Conservation (phyloP, 2,888 invertebrate genomes). For the Trichacis sp. region DNA sequence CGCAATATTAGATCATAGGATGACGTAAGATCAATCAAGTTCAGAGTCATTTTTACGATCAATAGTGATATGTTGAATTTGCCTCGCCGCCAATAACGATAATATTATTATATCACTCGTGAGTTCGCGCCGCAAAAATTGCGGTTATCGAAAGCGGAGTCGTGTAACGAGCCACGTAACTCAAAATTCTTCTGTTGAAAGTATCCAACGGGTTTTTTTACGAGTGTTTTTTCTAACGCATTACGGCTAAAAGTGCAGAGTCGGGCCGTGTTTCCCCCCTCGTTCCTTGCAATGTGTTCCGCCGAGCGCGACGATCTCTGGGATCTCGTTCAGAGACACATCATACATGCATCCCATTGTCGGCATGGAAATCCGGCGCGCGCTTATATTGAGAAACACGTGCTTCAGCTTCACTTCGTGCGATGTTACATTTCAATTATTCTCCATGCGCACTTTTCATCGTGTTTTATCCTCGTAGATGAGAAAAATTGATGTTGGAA, state of each 20-base stretch:
- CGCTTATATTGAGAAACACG: constrained; percentile 25
- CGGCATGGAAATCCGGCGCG: constrained; percentile 37
- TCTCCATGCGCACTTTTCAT: too few species aligned
- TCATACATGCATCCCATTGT: constrained; percentile 35
- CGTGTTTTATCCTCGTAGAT: too few species aligned
- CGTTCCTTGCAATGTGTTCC: constrained; percentile 28
- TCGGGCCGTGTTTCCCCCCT: constrained; percentile 31
- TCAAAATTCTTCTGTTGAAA: constrained; percentile 23
- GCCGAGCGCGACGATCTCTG: constrained; percentile 38
- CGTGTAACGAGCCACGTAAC: constrained; percentile 10
- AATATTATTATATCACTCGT: not conserved
- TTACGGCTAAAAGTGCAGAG: constrained; percentile 18
- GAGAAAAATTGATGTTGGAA: too few species aligned
- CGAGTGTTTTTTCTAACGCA: constrained; percentile 9
- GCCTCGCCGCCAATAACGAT: not conserved
- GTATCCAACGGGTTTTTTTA: constrained; percentile 6
- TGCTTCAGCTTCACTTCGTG: constrained; percentile 10
- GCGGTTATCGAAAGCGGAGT: not conserved
- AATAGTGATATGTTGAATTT: not conserved
- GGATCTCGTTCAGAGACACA: constrained; percentile 30
- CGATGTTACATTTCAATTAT: constrained; percentile 16
- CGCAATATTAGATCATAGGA: not conserved
- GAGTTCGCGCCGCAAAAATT: not conserved
- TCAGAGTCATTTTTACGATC: not conserved
- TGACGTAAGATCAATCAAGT: not conserved